phyloP scores from a whole-genome alignment of 2,888 invertebrate species.

The Brenthis ino region DNA sequence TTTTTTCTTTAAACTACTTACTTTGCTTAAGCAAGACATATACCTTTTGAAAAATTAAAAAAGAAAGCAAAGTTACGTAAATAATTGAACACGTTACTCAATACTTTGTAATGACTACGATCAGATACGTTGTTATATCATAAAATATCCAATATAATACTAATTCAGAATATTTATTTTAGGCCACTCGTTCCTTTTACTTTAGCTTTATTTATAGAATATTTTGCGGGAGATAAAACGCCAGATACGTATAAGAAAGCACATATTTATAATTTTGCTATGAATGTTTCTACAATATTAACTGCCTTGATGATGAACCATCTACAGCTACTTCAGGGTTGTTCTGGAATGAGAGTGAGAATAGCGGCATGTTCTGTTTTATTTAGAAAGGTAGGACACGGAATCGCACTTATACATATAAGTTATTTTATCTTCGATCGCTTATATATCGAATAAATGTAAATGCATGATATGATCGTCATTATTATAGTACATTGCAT shows the following conservation, averaged over 20 bases:
- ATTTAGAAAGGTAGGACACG: conserved; percentile 87
- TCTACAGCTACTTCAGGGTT: conserved; percentile 75
- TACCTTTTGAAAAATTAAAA: too few relatives aligned
- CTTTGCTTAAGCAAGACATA: too few relatives aligned
- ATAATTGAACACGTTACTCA: too few relatives aligned
- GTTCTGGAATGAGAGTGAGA: conserved; percentile 89
- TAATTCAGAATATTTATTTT: conserved; percentile 46
- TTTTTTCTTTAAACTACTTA: too few relatives aligned
- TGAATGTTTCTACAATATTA: conserved; percentile 82
- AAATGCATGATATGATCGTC: too few relatives aligned
- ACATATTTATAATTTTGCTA: conserved; percentile 84
- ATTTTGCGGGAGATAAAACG: conserved; percentile 81
- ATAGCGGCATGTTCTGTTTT: conserved; percentile 90
- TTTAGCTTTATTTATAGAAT: conserved; percentile 84
- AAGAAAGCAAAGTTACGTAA: too few relatives aligned
- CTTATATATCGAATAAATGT: too few relatives aligned
- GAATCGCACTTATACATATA: not conserved
- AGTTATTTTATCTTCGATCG: too few relatives aligned
- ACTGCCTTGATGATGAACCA: conserved; percentile 86
- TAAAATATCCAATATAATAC: not conserved
- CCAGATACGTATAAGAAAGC: conserved; percentile 79
- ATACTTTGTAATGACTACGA: too few relatives aligned
- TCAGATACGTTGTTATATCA: not conserved
- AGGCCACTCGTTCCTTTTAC: conserved; percentile 85
- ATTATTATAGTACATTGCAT: too few relatives aligned